A percentile compares a stretch with the other conserved stretches of the same genome.
These are phyloP conservation scores for Erithacus rubecula DNA, from an alignment of 2,797 vertebrate species.

Conservation along the genomic window DNA sequence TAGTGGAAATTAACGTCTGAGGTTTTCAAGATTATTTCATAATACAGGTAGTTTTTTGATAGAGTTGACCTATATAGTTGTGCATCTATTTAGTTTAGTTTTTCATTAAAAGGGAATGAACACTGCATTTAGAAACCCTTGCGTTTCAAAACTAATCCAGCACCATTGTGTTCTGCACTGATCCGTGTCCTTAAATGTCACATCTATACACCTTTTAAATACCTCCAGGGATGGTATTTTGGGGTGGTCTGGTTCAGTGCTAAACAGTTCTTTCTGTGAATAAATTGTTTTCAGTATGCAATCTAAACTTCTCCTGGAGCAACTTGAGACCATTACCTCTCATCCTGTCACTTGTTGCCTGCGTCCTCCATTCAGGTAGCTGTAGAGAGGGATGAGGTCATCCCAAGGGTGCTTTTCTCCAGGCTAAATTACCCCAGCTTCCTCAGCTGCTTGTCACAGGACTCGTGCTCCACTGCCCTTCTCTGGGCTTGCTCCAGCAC, in stretches of 20 bases:
- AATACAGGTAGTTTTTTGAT: neutral
- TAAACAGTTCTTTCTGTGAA: neutral
- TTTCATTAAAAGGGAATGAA: neutral
- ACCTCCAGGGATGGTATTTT: neutral
- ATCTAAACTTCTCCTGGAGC: neutral
- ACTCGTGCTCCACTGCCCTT: neutral
- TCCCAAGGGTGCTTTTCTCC: neutral
- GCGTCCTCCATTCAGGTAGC: neutral
- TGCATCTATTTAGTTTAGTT: neutral
- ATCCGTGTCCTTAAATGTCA: neutral
- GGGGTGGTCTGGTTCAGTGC: neutral
- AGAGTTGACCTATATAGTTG: neutral
- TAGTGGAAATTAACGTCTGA: neutral
- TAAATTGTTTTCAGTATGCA: neutral
- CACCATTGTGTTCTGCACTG: neutral
- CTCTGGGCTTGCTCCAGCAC: neutral
- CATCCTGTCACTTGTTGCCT: neutral
- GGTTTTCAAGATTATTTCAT: neutral
- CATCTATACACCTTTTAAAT: neutral
- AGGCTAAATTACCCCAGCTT: neutral
- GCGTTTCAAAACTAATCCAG: neutral
- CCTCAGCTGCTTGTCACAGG: fast-evolving
- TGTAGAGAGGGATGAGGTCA: neutral
- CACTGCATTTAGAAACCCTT: neutral
- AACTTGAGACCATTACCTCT: neutral